Evolutionary conservation across 2,888 invertebrate genomes (phyloP).

Genomic region (Amphipyra berbera): DNA sequence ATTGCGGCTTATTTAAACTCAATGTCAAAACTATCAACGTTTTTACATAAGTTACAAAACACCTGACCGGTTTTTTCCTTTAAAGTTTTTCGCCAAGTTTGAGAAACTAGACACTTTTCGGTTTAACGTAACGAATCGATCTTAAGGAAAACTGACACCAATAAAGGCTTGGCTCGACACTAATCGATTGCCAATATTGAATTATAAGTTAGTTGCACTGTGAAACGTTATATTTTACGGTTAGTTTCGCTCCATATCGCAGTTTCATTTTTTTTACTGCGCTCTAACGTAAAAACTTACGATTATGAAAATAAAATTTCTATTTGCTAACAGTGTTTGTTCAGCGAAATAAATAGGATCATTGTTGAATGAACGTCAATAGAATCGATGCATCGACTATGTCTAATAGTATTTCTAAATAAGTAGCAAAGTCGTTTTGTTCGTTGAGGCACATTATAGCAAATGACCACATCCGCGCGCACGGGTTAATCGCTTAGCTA

Average conservation of each 20-base stretch:
- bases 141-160: conserved; percentile 71
- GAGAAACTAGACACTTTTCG: conserved; percentile 67
- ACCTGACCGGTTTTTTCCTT: conserved; percentile 37
- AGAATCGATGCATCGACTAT: conserved; percentile 43
- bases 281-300: conserved; percentile 25
- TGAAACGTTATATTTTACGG: conserved; percentile 66
- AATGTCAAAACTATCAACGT: conserved; percentile 48
- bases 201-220: conserved; percentile 69
- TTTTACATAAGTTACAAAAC: conserved; percentile 49
- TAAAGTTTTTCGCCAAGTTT: conserved; percentile 62
- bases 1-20: conserved; percentile 44
- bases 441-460: conserved; percentile 65
- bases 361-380: conserved; percentile 30
- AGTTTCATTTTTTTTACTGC: conserved; percentile 54
- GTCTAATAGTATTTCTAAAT: conserved; percentile 57
- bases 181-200: conserved; percentile 78
- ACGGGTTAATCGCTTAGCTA: conserved; percentile 69
- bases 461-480: conserved; percentile 69
- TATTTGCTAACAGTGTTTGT: conserved; percentile 23
- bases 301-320: conserved; percentile 30
- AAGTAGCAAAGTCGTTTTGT: conserved; percentile 46
- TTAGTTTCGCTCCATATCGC: conserved; percentile 56
- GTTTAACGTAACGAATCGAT: conserved; percentile 74
- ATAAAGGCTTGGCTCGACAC: conserved; percentile 65
- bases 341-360: conserved; percentile 10